Evolutionary conservation across 64 coral and sea anemone species (phyloP), one percentile per base, ranked within the genome.

Genomic region (Montipora capricornis): DNA sequence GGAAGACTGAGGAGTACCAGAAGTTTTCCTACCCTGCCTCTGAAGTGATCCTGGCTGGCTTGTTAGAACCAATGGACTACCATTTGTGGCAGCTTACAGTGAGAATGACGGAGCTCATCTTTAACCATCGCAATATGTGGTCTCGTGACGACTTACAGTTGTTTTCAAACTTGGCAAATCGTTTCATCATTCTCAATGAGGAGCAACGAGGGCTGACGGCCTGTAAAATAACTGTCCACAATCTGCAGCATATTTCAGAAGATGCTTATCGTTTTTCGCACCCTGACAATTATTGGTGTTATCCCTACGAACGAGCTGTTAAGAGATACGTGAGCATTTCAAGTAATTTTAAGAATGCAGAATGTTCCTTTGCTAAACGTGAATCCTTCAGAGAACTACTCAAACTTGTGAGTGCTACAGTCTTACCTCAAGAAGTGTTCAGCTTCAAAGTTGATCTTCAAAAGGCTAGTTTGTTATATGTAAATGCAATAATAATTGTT

Each of bases 351-450:
- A 93, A 93, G 64, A 93, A 93, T 49, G 10, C 29, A 47, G 91
- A 93, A 70, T 93, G 91, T 74, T 78, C 75, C 9, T 93, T 75
- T 88, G 91, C 84, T 6, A 93, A 88, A 14, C 48, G 69, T 19
- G 90, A 92, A 85, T 58, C 61, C 8, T 24, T 6, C 7, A 49
- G 89, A 92, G 90, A 92, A 26, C 5, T 92, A 15, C 79, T 92
- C 2, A 92, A 83, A 80, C n/a, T 58, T 14, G 9, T 80, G 70
- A 74, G 70, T 26, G 70, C n/a, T 50, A 50, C 16, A 11, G 8
- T n/a, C 46, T 10, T 49, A 48, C 47, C 46, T 44, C 70, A 74
- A 74, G 70, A 74, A 74, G 19, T 7, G 6, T 7, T 7, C 26
- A 74, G 26, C 19, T 74, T 74, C 70, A 74, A 20, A 64, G 13